Evolutionary conservation across 2,113 vertebrate genomes (phyloP), one percentile per base, ranked within the genome.

Genomic region (Macheiramphus alcinus): DNA sequence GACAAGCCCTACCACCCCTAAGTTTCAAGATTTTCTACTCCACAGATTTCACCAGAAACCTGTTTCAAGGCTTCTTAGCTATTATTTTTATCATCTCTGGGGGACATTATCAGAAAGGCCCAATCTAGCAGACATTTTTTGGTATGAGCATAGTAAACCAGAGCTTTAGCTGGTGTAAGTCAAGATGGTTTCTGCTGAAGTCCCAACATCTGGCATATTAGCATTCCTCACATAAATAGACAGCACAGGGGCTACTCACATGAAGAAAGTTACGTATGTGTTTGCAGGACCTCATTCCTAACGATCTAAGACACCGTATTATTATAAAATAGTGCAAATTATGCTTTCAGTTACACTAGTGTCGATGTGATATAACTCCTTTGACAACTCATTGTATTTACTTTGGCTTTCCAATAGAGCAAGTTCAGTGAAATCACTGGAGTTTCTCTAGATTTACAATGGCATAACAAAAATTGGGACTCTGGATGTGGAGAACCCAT

Each of bases 321-420:
- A 95, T 95, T 96, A 58, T 93, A 87, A 97, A 95, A 90, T 73
- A 47, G 91, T 13, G 66, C 94, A 91, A 95, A 94, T 97, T 97
- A 80, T 43, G 89, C 94, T 76, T 97, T 95, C 89, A 82, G 80
- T 76, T 93, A 4, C 32, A 17, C 38, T 25, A 2, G 6, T 91
- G 62, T 74, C 85, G 31, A 70, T 25, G 84, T 55, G 95, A 95
- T 91, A 48, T 38, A 91, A 80, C 89, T 62, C 59, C 93, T 94
- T 12, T 96, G 95, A 97, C 95, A 93, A 45, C 25, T 85, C 84
- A 55, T n/a, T 17, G 55, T 95, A 36, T 97, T 97, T 95, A 76
- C 62, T 89, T 97, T 97, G 97, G 96, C 96, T 87, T 70, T 18
- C 58, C 73, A n/a, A 3, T 11, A 61, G 68, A n/a, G 47, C 27